Evolutionary conservation across 2,797 vertebrate species (phyloP).

Genomic region (Australoheros facetus): DNA sequence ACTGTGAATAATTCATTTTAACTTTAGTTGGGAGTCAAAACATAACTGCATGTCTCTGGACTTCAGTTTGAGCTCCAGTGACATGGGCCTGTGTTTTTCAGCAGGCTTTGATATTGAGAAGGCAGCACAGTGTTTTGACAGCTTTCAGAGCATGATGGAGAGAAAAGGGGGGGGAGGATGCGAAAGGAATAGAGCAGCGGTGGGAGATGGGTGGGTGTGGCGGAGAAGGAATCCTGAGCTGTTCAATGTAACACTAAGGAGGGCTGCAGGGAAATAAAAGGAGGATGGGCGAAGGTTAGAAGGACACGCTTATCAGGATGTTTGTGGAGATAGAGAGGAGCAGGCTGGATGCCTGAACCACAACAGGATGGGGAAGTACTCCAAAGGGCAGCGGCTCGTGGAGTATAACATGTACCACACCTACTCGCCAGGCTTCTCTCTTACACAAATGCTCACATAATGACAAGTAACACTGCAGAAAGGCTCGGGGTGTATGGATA

Average conservation of each 20-base stretch:
- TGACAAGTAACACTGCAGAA: conserved; percentile 55
- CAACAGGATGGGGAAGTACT: conserved; percentile 62
- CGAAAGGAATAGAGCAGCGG: conserved; percentile 15
- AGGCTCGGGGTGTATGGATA: conserved; percentile 64
- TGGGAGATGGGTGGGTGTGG: conserved; percentile 56
- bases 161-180: neutral
- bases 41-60: conserved; percentile 37
- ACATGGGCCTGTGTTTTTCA: conserved; percentile 28
- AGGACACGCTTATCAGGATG: conserved; percentile 61
- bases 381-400: conserved; percentile 33
- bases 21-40: conserved; percentile 45
- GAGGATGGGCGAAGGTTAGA: conserved; percentile 51
- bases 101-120: conserved; percentile 62
- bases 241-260: conserved; percentile 72
- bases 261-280: conserved; percentile 35
- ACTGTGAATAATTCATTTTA: conserved; percentile 60
- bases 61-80: conserved; percentile 37
- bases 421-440: neutral
- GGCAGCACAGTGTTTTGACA: conserved; percentile 68
- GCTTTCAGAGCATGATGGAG: conserved; percentile 62
- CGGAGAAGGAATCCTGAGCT: conserved; percentile 57
- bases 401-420: conserved; percentile 5
- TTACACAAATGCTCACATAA: conserved; percentile 40
- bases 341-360: conserved; percentile 35
- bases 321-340: conserved; percentile 53